phyloP scores from a whole-genome alignment of 2,888 invertebrate genomes.

The Eumacrocentrus americanus region DNA sequence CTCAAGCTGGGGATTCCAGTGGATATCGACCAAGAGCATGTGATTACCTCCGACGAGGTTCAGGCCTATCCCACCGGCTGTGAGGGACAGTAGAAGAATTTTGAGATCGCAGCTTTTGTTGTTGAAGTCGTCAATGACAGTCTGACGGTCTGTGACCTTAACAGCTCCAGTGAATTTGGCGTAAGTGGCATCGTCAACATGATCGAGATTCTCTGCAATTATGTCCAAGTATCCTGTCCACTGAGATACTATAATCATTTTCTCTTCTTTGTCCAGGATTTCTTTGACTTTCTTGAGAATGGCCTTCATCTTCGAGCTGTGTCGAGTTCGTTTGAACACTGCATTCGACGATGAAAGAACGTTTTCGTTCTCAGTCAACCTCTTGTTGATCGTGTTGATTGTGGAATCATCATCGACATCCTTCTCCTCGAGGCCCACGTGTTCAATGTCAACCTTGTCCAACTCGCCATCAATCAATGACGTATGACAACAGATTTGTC shows the following conservation, averaged over 20 bases:
- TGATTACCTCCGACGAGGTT: conserved; percentile 94
- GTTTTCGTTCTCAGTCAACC: conserved; percentile 68
- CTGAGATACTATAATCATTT: conserved; percentile 87
- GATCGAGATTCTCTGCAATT: conserved; percentile 70
- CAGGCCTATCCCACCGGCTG: conserved; percentile 93
- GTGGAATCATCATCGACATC: conserved; percentile 57
- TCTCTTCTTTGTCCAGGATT: conserved; percentile 65
- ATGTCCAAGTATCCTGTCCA: conserved; percentile 86
- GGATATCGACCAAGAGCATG: conserved; percentile 86
- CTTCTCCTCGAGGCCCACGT: conserved; percentile 58
- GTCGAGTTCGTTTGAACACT: conserved; percentile 67
- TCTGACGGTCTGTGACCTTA: conserved; percentile 72
- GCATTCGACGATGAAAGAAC: conserved; percentile 76
- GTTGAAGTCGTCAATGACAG: conserved; percentile 51
- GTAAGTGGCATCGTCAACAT: conserved; percentile 66
- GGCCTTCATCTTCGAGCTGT: conserved; percentile 71
- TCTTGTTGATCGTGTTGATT: conserved; percentile 64
- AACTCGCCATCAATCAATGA: conserved; percentile 74
- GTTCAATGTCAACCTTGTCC: conserved; percentile 56
- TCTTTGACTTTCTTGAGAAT: conserved; percentile 67
- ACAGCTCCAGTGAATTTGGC: conserved; percentile 75
- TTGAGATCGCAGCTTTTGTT: conserved; percentile 47
- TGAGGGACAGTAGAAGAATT: conserved; percentile 83
- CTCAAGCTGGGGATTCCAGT: conserved; percentile 98
- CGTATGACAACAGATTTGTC: conserved; percentile 91